Conservation (phyloP, 2,797 vertebrate species). For the Acrossocheilus fasciatus region DNA sequence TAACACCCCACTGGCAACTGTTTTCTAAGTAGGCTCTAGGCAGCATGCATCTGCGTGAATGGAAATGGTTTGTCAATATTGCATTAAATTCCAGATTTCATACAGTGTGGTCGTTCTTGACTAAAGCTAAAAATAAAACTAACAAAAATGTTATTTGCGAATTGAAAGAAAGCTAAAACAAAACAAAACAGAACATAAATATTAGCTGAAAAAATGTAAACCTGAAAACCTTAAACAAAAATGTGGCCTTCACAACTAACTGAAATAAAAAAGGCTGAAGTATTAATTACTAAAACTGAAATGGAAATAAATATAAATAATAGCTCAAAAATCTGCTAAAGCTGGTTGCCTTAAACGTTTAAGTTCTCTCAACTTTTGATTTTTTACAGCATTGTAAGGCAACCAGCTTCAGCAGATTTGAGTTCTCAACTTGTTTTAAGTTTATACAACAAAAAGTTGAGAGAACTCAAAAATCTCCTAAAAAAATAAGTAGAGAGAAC, state of each 20-base stretch:
- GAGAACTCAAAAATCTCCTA: too few relatives aligned
- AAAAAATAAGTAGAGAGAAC: too few relatives aligned
- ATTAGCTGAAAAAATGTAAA: background rate
- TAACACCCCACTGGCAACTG: background rate
- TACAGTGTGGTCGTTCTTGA: background rate
- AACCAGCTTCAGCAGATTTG: too few relatives aligned
- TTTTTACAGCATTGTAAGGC: too few relatives aligned
- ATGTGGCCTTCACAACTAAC: too few relatives aligned
- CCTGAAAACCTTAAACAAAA: background rate
- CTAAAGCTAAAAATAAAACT: background rate
- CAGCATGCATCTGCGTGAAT: background rate
- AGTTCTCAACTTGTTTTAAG: too few relatives aligned
- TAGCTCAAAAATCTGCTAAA: background rate
- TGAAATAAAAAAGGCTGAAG: too few relatives aligned
- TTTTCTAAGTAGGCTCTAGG: background rate
- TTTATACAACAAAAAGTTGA: too few relatives aligned
- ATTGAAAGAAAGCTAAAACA: background rate
- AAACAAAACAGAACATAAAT: background rate
- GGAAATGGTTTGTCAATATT: background rate
- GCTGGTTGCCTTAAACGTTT: too few relatives aligned
- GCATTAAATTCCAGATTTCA: background rate
- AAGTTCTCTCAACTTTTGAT: too few relatives aligned
- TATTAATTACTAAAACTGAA: background rate
- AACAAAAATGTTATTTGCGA: background rate
- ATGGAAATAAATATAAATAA: background rate